Percentiles rank a stretch among this genome's conserved stretches.
Evolutionary conservation across 2,113 vertebrate species (phyloP).

Genomic region (Mionectes macconnelli): DNA sequence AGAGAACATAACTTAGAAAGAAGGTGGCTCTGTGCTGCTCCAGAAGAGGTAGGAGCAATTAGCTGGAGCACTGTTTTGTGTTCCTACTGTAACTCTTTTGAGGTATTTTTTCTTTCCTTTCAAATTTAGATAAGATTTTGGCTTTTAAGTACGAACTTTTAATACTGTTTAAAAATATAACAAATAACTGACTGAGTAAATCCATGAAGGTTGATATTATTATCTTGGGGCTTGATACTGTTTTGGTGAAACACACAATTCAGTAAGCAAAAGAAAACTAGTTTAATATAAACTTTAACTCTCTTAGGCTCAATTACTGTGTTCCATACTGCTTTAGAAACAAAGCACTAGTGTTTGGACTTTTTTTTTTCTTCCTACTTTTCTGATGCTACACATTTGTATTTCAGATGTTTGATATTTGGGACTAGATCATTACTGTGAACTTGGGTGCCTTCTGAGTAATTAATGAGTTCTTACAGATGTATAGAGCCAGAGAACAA

Average conservation of each 20-base stretch:
- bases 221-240: not conserved
- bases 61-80: not conserved
- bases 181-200: not conserved
- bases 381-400: not conserved
- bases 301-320: not conserved
- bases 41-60: not conserved
- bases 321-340: slow-evolving; percentile 3
- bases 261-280: not conserved
- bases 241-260: not conserved
- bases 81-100: not conserved
- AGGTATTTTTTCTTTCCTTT: not conserved
- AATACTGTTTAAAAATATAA: not conserved
- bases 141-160: not conserved
- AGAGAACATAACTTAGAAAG: not conserved
- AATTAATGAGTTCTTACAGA: not conserved
- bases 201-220: not conserved
- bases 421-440: not conserved
- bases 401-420: slow-evolving; percentile 3
- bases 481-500: not conserved
- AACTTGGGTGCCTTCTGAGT: not conserved
- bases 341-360: not conserved
- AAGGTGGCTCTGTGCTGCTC: not conserved
- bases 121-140: not conserved
- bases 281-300: not conserved
- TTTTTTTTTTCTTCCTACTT: not conserved